Evolutionary conservation across 2,888 invertebrate species (phyloP), one percentile per base, ranked within the genome.

Genomic region (Strigamia crassipes): DNA sequence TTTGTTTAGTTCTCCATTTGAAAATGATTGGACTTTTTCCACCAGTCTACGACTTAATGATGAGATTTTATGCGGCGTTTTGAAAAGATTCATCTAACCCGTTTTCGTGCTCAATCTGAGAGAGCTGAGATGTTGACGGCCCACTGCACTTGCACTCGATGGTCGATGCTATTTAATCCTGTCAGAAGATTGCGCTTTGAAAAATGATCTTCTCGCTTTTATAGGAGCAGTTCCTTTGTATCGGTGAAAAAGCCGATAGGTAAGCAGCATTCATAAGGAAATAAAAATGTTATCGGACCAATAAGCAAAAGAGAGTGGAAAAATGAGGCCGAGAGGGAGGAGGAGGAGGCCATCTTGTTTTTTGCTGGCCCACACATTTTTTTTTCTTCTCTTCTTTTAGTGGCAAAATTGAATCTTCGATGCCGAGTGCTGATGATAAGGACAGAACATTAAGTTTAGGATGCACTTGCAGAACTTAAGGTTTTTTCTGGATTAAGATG

Each of bases 401-500:
- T 66, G 66, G 66, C 9, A 15, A 66, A 66, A 66, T 66, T 66
- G 66, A 66, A 66, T 66, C 66, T 66, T 66, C 66, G 66, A 66
- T 66, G 66, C 66, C 66, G 66, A 66, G 31, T 66, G 66, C 66
- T 15, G 66, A 66, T 66, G 66, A 66, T 66, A 66, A 66, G 27
- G 66, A 66, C 31, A 23, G 66, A 66, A 66, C 66, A 66, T 66
- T 66, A 66, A 66, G 66, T 66, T 66, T 66, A 66, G 66, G 15
- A 66, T 66, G 66, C 66, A 66, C 66, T 66, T 27, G 66, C 66
- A 66, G 66, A 66, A 66, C 66, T 66, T 66, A 66, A 66, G 66
- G 66, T 66, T 66, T 66, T 66, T 66, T 31, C 66, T 66, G 66
- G 66, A 66, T 66, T 66, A 66, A 66, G 66, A 66, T 66, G 66